Percentiles rank a stretch among this genome's conserved stretches.
phyloP scores from a whole-genome alignment of 2,113 vertebrate genomes.

The Oryzias woworae region DNA sequence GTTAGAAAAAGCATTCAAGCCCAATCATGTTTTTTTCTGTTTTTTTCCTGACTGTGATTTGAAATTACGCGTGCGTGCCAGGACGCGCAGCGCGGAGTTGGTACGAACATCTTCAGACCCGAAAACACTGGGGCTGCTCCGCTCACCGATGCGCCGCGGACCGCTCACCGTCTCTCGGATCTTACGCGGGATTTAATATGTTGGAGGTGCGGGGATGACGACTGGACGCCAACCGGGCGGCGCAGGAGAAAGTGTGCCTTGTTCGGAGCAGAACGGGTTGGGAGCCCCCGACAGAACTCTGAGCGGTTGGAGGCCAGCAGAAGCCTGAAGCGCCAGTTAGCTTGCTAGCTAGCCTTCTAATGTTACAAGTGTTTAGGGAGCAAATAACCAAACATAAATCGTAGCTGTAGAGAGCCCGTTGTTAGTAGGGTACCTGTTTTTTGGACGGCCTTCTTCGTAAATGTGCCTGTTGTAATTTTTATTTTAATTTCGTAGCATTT shows the following conservation, averaged over 20 bases:
- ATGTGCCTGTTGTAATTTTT: constrained; percentile 28
- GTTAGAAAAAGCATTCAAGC: too few relatives aligned
- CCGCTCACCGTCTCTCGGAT: constrained; percentile 7
- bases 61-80: constrained; percentile 38
- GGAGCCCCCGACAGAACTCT: constrained; percentile 65
- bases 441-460: constrained; percentile 20
- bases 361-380: constrained; percentile 65
- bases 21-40: too few relatives aligned
- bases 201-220: constrained; percentile 59
- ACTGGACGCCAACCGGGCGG: constrained; percentile 42
- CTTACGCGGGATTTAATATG: constrained; percentile 36
- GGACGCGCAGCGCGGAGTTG: constrained; percentile 44
- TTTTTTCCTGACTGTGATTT: constrained; percentile 33
- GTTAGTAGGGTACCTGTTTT: constrained; percentile 5
- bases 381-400: constrained; percentile 36
- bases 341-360: constrained; percentile 45
- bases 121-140: constrained; percentile 45
- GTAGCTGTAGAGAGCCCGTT: constrained; percentile 39
- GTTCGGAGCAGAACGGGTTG: constrained; percentile 67
- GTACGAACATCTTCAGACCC: constrained; percentile 30
- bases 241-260: constrained; percentile 70
- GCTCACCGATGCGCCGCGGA: constrained; percentile 47
- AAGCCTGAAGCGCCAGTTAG: constrained; percentile 66
- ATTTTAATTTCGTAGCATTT: constrained; percentile 13
- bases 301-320: constrained; percentile 71